phyloP scores from a whole-genome alignment of 2,113 vertebrate species.

The Erythrocebus patas region DNA sequence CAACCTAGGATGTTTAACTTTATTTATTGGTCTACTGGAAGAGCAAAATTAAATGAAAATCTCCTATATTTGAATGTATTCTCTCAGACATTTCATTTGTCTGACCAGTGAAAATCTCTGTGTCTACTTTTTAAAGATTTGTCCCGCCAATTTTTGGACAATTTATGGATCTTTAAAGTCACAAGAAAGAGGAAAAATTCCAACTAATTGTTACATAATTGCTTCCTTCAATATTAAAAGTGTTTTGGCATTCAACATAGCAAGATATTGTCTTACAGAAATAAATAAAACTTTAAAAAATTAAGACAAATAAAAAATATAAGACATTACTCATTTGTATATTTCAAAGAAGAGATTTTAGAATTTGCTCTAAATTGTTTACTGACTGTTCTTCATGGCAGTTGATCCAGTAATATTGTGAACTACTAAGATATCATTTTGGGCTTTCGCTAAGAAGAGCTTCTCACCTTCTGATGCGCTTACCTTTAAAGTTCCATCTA shows the following conservation, averaged over 20 bases:
- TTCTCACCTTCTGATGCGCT: neutral
- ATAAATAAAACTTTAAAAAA: neutral
- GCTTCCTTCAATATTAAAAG: neutral
- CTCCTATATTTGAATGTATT: neutral
- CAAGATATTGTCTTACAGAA: neutral
- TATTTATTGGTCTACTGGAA: neutral
- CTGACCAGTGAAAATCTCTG: neutral
- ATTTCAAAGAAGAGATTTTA: neutral
- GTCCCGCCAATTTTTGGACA: neutral
- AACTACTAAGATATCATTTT: neutral
- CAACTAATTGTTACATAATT: neutral
- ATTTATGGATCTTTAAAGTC: neutral
- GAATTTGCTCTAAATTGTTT: conserved; percentile 17
- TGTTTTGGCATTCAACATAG: neutral
- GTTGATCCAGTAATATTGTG: neutral
- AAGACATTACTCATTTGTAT: neutral
- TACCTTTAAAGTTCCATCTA: neutral
- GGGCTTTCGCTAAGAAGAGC: neutral
- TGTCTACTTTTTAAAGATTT: neutral
- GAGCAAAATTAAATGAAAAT: neutral
- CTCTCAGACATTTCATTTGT: neutral
- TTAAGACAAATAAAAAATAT: neutral
- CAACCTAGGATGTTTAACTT: neutral
- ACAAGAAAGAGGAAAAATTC: neutral
- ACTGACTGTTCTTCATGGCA: neutral